Evolutionary conservation across 2,888 invertebrate species (phyloP).

Genomic region (Pilophorus perplexus): DNA sequence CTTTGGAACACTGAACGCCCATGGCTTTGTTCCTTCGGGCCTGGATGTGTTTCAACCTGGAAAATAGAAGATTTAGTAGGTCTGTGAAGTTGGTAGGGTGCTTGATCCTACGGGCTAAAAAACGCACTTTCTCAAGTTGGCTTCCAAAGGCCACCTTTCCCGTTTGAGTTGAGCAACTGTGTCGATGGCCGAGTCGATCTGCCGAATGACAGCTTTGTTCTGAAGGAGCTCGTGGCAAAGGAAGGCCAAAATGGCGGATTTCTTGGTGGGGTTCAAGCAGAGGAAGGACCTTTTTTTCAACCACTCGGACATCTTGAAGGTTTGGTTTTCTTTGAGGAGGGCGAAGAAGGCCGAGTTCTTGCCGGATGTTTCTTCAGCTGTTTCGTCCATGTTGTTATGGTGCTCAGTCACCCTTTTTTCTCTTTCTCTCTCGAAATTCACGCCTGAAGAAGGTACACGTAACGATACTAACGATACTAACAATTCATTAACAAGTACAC

Average conservation of each 20-base stretch:
- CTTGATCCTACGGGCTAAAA: no score
- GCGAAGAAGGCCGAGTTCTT: slow-evolving; percentile 80
- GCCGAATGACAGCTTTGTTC: slow-evolving; percentile 84
- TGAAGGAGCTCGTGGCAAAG: slow-evolving; percentile 92
- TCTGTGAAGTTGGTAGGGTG: no score
- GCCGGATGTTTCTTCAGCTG: slow-evolving; percentile 65
- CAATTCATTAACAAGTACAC: not conserved
- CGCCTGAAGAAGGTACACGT: slow-evolving; percentile 56
- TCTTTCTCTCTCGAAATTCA: slow-evolving; percentile 77
- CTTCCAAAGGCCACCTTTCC: slow-evolving; percentile 89
- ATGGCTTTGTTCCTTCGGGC: slow-evolving; percentile 68
- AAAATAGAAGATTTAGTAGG: no score
- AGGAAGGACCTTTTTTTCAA: slow-evolving; percentile 82
- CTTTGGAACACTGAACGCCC: slow-evolving; percentile 54
- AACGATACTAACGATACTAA: not conserved
- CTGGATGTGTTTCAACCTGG: slow-evolving; percentile 68
- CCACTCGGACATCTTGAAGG: slow-evolving; percentile 75
- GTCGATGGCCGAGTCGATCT: slow-evolving; percentile 86
- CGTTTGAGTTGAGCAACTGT: slow-evolving; percentile 80
- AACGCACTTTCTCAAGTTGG: slow-evolving; percentile 86
- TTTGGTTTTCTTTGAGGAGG: slow-evolving; percentile 69
- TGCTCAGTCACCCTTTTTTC: slow-evolving; percentile 79
- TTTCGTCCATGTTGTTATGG: slow-evolving; percentile 58
- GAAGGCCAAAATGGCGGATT: slow-evolving; percentile 84
- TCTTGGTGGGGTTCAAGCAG: slow-evolving; percentile 78